Evolutionary conservation across 2,797 vertebrate species (phyloP).

Genomic region (Benthosema pterotum): DNA sequence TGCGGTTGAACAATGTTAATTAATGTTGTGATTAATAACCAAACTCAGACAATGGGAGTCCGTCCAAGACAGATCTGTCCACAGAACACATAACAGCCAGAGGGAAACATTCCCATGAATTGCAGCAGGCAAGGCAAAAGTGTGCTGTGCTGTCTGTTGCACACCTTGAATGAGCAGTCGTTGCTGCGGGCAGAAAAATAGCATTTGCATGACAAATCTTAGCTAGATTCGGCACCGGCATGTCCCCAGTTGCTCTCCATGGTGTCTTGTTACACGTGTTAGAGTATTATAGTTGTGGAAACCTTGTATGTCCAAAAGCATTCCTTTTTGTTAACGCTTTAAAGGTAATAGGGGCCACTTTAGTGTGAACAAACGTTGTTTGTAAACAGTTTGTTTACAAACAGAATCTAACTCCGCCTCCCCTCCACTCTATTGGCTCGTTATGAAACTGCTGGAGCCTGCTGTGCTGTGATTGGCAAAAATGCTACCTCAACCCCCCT

Average conservation of each 20-base stretch:
- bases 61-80: conserved; percentile 1
- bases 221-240: neutral
- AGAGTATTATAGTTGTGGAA: too few species aligned
- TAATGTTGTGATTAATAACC: conserved; percentile 31
- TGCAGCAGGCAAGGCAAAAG: neutral
- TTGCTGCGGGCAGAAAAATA: neutral
- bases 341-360: too few species aligned
- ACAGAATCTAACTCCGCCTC: too few species aligned
- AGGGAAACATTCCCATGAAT: conserved; percentile 1
- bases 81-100: neutral
- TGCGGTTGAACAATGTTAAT: conserved; percentile 10
- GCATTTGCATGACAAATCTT: conserved; percentile 16
- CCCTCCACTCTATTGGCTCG: too few species aligned
- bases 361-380: too few species aligned
- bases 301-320: too few species aligned
- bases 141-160: conserved; percentile 23
- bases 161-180: neutral
- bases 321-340: too few species aligned
- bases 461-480: too few species aligned
- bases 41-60: neutral
- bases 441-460: too few species aligned
- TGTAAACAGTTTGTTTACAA: too few species aligned
- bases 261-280: conserved; percentile 24
- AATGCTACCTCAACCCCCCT: too few species aligned
- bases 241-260: conserved; percentile 11